A percentile compares a stretch with the other conserved stretches of the same genome.
These are phyloP conservation scores for Heliopora coerulea DNA, from an alignment of 92 coral and sea anemone species.

Conservation along the genomic window DNA sequence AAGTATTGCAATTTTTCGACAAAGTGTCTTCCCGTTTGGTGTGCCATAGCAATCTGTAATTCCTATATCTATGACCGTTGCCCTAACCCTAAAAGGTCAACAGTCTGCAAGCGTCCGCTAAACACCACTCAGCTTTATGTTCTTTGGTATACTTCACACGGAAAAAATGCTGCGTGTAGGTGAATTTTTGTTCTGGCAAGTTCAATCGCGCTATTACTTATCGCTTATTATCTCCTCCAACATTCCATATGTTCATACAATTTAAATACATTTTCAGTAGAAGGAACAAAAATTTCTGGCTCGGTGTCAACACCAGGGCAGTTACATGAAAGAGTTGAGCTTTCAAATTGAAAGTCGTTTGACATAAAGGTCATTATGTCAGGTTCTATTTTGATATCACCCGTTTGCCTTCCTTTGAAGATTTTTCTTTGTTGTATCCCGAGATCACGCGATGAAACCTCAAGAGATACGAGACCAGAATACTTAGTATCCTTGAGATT, in stretches of 20 bases:
- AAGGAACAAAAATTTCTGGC: constrained; percentile 45
- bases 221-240: constrained; percentile 68
- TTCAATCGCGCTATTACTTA: too few relatives aligned
- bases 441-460: constrained; percentile 68
- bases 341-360: constrained; percentile 79
- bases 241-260: constrained; percentile 76
- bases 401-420: constrained; percentile 46
- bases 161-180: too few relatives aligned
- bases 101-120: too few relatives aligned
- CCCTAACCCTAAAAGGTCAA: too few relatives aligned
- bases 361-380: constrained; percentile 84
- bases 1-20: too few relatives aligned
- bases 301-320: constrained; percentile 53
- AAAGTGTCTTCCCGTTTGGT: too few relatives aligned
- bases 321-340: constrained; percentile 66
- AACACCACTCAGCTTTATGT: too few relatives aligned
- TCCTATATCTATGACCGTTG: too few relatives aligned
- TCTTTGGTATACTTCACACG: too few relatives aligned
- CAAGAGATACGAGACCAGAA: constrained; percentile 77
- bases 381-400: constrained; percentile 64
- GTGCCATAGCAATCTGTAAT: too few relatives aligned
- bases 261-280: constrained; percentile 72
- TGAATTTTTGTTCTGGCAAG: too few relatives aligned
- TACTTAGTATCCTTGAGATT: constrained; percentile 66
- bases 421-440: constrained; percentile 58